phyloP scores from a whole-genome alignment of 2,113 vertebrate genomes.

The Centropristis striata region DNA sequence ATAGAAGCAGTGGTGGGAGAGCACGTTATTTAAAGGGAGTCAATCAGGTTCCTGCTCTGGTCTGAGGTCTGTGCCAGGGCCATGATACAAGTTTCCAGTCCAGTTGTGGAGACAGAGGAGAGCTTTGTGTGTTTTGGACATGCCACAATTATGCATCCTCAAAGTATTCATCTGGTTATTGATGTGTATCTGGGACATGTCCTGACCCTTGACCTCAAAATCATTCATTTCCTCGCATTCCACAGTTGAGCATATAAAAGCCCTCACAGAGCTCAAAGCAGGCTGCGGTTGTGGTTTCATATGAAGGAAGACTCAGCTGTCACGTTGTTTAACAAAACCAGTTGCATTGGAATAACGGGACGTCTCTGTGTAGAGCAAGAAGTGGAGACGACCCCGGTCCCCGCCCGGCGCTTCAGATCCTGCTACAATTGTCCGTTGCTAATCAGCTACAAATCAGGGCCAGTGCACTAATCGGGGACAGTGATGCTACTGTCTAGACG shows the following conservation, averaged over 20 bases:
- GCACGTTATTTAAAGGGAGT: slow-evolving; percentile 17
- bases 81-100: slow-evolving; percentile 7
- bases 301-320: slow-evolving; percentile 21
- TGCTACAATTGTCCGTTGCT: slow-evolving; percentile 32
- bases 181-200: slow-evolving; percentile 74
- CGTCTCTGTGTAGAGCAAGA: slow-evolving; percentile 10
- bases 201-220: slow-evolving; percentile 60
- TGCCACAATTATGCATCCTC: slow-evolving; percentile 38
- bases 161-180: slow-evolving; percentile 59
- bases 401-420: not conserved
- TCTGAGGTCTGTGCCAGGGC: not conserved
- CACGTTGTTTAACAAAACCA: slow-evolving; percentile 33
- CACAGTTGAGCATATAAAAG: slow-evolving; percentile 45
- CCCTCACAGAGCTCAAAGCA: slow-evolving; percentile 13
- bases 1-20: not conserved
- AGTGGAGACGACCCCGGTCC: not conserved
- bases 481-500: slow-evolving; percentile 71
- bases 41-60: slow-evolving; percentile 2
- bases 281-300: slow-evolving; percentile 29
- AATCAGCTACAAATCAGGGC: slow-evolving; percentile 54
- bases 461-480: slow-evolving; percentile 46
- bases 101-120: slow-evolving; percentile 43
- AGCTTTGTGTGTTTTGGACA: slow-evolving; percentile 48
- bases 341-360: slow-evolving; percentile 12
- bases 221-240: slow-evolving; percentile 73